Evolutionary conservation across 2,888 invertebrate species (phyloP), one percentile per base, ranked within the genome.

Genomic region (Acleris cristana): DNA sequence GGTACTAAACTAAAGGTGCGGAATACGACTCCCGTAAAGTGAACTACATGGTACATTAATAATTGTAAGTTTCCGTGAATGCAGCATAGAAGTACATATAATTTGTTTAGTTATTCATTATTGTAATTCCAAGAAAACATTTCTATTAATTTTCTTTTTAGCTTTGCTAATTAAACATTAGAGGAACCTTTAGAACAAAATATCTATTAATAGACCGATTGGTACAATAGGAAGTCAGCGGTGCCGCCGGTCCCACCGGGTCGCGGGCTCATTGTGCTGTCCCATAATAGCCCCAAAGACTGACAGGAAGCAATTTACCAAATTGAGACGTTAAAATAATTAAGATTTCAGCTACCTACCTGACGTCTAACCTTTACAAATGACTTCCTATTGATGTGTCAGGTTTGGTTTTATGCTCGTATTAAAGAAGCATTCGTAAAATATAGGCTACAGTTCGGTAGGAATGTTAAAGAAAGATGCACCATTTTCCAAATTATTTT

Each of bases 271-370:
- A 58, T 59, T 64, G 49, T 56, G 56, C 34, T 51, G 51, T 45
- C 34, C 19, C 34, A 45, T 53, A 65, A 65, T 56, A 18, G 23
- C 34, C 53, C 48, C 55, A 60, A 56, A 66, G 55, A 66, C 61
- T 62, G 66, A 45, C 61, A 57, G 66, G 61, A 66, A 61, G 66
- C 52, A 56, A 66, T 66, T 66, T 62, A 52, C 61, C 61, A 66
- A 66, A 66, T 66, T 61, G 56, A 45, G 44, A 66, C 66, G 61
- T 66, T 60, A 62, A 60, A 66, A 60, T 66, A 66, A 66, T 66
- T 66, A 66, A 62, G 61, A 57, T 18, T 52, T 62, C 56, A 56
- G 51, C 59, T 60, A 56, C 44, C 59, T 60, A 56, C 44, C 44
- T 61, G 19, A 16, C n/a, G 30, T 61, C 26, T 58, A 26, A 56